Percentiles rank a stretch among this genome's conserved stretches.
Conservation (phyloP, 2,113 vertebrate species). For the Cricetomys ansorgei region DNA sequence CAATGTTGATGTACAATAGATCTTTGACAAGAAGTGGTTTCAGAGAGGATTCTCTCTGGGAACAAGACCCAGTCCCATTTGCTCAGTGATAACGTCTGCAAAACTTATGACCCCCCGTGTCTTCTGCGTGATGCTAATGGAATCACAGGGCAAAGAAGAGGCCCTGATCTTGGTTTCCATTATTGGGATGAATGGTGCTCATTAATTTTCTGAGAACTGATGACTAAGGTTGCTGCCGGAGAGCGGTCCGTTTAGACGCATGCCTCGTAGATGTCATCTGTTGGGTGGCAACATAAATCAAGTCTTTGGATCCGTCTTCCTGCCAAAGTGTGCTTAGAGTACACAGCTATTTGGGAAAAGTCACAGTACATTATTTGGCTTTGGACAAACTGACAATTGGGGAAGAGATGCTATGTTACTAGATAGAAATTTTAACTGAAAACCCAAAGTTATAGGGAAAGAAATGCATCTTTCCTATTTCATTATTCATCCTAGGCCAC, state of each 20-base stretch:
- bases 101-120: slow-evolving; percentile 52
- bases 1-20: neutral
- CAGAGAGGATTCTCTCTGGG: slow-evolving; percentile 4
- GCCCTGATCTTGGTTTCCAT: slow-evolving; percentile 73
- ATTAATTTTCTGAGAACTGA: slow-evolving; percentile 73
- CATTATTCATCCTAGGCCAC: slow-evolving; percentile 6
- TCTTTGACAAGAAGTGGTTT: slow-evolving; percentile 8
- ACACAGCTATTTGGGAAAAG: slow-evolving; percentile 69
- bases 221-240: slow-evolving; percentile 67
- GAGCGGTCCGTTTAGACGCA: slow-evolving; percentile 30
- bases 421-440: slow-evolving; percentile 55
- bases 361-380: slow-evolving; percentile 2
- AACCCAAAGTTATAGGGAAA: slow-evolving; percentile 40
- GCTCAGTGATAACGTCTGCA: slow-evolving; percentile 30
- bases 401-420: slow-evolving; percentile 31
- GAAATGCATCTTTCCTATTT: neutral
- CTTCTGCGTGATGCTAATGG: slow-evolving; percentile 63
- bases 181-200: slow-evolving; percentile 67
- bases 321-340: slow-evolving; percentile 36
- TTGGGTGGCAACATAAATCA: slow-evolving; percentile 65
- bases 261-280: slow-evolving; percentile 46
- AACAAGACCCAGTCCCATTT: slow-evolving; percentile 64
- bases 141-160: slow-evolving; percentile 66
- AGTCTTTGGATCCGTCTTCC: slow-evolving; percentile 17
- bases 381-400: slow-evolving; percentile 39